These are phyloP conservation scores for Bos taurus DNA, from an alignment of 2,113 vertebrate species.

Conservation along the genomic window ARS-UCD2.0 NC_037330.1:41993001-41993500, in stretches of 20 bases:
- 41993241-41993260: background rate
- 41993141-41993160: background rate
- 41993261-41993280: background rate
- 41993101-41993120: background rate
- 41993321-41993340: background rate
- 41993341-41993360: background rate
- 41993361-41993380: background rate
- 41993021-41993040: background rate
- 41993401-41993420: background rate
- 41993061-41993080: no score
- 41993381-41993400: background rate
- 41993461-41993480: background rate
- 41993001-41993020: background rate
- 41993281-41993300: background rate
- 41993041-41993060: accelerated
- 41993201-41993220: background rate
- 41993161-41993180: background rate
- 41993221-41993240: background rate
- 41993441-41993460: background rate
- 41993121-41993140: background rate
- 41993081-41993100: background rate
- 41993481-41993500: background rate
- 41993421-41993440: background rate
- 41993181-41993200: background rate
- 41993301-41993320: background rate